Evolutionary conservation across 2,797 vertebrate genomes (phyloP).

Genomic region (Remorina albescens): DNA sequence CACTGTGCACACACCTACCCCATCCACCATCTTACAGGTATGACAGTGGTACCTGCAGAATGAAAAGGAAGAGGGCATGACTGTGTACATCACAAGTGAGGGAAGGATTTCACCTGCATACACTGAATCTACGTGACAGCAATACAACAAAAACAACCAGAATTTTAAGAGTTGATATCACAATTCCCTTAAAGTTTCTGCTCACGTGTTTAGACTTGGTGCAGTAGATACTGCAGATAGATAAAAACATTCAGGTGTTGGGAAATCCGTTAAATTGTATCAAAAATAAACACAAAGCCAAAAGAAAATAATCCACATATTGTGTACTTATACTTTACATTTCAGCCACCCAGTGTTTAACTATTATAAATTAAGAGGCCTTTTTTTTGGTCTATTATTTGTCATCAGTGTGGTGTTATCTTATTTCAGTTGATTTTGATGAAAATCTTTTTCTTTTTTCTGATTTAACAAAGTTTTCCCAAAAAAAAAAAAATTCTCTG

Average conservation of each 20-base stretch:
- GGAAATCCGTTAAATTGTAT: neutral
- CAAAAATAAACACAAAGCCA: too few relatives aligned
- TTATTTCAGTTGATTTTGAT: neutral
- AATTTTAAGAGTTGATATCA: too few relatives aligned
- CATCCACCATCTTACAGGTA: slow-evolving; percentile 99
- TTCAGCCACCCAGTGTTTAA: neutral
- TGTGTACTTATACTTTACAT: neutral
- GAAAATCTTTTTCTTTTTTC: too few relatives aligned
- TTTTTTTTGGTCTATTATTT: neutral
- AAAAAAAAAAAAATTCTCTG: slow-evolving; percentile 3
- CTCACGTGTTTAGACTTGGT: too few relatives aligned
- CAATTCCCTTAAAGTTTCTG: too few relatives aligned
- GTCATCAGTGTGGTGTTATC: neutral
- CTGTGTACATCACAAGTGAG: slow-evolving; percentile 12
- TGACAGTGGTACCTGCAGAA: slow-evolving; percentile 97
- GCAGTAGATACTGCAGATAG: neutral
- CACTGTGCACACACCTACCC: slow-evolving; percentile 98
- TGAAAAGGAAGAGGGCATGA: slow-evolving; percentile 56
- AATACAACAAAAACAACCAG: too few relatives aligned
- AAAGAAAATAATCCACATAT: neutral
- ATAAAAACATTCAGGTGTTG: too few relatives aligned
- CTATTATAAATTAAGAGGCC: neutral
- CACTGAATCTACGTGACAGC: neutral
- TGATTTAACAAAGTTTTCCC: too few relatives aligned
- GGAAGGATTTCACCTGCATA: neutral